These are phyloP conservation scores for Adrianichthys oophorus DNA, from an alignment of 2,797 vertebrate species.

Conservation along the genomic window DNA sequence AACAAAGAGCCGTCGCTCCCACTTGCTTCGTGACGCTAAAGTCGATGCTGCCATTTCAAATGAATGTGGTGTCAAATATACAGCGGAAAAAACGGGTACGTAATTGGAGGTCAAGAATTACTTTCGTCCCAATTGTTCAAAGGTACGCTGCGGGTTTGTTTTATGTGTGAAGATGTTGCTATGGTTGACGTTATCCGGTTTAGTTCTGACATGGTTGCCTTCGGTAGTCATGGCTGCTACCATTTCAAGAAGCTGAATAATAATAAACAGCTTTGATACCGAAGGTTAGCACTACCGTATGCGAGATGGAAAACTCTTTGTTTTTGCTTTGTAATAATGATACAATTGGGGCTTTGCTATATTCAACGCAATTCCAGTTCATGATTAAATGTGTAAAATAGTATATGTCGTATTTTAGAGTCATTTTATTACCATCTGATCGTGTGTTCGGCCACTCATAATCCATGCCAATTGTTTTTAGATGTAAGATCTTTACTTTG, in stretches of 20 bases:
- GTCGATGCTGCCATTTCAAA: constrained; percentile 41
- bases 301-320: neutral
- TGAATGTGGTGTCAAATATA: constrained; percentile 11
- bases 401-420: too few relatives aligned
- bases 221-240: constrained; percentile 38
- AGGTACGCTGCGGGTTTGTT: neutral
- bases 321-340: neutral
- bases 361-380: too few relatives aligned
- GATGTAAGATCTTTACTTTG: too few relatives aligned
- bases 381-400: too few relatives aligned
- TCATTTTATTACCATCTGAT: too few relatives aligned
- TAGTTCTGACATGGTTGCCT: constrained; percentile 29
- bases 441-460: too few relatives aligned
- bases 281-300: neutral
- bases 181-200: constrained; percentile 10
- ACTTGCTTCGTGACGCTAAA: constrained; percentile 53
- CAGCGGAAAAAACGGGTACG: constrained; percentile 1
- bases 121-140: too few relatives aligned
- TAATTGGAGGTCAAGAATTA: neutral
- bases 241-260: constrained; percentile 17
- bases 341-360: neutral
- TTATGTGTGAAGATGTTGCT: constrained; percentile 1
- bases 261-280: constrained; percentile 16
- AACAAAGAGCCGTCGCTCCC: constrained; percentile 74
- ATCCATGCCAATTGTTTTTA: too few relatives aligned